These are phyloP conservation scores for Oscheius sp. DNA, from an alignment of 2,888 invertebrate genomes.

Conservation along the genomic window DNA sequence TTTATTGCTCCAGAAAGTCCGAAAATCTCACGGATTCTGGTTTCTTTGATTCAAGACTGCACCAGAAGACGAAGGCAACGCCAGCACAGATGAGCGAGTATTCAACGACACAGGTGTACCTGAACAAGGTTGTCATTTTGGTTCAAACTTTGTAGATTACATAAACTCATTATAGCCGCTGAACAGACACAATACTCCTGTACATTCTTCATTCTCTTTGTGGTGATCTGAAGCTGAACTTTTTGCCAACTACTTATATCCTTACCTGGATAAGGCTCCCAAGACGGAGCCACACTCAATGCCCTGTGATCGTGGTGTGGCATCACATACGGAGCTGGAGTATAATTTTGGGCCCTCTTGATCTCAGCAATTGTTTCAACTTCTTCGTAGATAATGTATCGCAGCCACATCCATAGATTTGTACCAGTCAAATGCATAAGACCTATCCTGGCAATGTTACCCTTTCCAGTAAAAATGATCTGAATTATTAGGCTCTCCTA, in stretches of 20 bases:
- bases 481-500: constrained; percentile 24
- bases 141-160: constrained; percentile 33
- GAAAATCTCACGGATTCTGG: constrained; percentile 18
- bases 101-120: constrained; percentile 64
- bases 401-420: constrained; percentile 63
- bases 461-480: constrained; percentile 58
- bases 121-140: constrained; percentile 10
- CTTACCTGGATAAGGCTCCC: constrained; percentile 38
- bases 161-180: constrained; percentile 61
- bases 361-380: constrained; percentile 60
- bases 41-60: constrained; percentile 46
- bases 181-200: constrained; percentile 58
- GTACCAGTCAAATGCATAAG: constrained; percentile 61
- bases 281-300: constrained; percentile 28
- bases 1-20: not conserved
- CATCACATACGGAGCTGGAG: constrained; percentile 20
- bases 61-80: constrained; percentile 63
- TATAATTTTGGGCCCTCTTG: constrained; percentile 29
- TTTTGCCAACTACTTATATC: too few species aligned
- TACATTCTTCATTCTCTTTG: constrained; percentile 43
- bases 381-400: constrained; percentile 62
- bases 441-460: constrained; percentile 57
- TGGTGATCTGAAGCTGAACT: constrained; percentile 27
- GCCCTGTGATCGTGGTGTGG: constrained; percentile 15
- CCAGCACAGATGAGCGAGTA: constrained; percentile 63